phyloP scores from a whole-genome alignment of 37 sponge, comb jelly and placozoan species.

The Haliclona indistincta region DNA sequence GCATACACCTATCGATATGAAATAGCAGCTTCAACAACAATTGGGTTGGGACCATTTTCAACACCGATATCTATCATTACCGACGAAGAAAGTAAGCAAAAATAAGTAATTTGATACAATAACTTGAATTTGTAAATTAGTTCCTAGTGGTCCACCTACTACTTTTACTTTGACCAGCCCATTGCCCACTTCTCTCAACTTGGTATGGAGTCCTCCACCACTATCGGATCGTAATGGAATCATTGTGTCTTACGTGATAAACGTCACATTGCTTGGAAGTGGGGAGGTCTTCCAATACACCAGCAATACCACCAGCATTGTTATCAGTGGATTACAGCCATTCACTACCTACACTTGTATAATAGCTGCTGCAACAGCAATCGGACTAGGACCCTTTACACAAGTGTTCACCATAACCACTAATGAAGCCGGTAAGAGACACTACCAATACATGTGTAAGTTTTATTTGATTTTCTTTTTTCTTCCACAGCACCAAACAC shows the following conservation, averaged over 20 bases:
- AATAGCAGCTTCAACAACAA: constrained; percentile 39
- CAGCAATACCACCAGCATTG: constrained; percentile 1
- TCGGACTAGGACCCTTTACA: constrained; percentile 38
- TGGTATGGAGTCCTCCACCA: neutral
- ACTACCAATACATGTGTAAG: neutral
- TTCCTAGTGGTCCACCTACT: constrained; percentile 13
- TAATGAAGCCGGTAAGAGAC: constrained; percentile 47
- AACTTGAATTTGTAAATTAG: neutral
- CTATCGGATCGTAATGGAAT: constrained; percentile 6
- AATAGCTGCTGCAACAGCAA: constrained; percentile 30
- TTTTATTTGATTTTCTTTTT: no score
- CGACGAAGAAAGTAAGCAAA: constrained; percentile 33
- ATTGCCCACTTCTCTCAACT: neutral
- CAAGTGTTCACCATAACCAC: constrained; percentile 14
- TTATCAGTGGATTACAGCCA: neutral
- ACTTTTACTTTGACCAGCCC: neutral
- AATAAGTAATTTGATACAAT: neutral
- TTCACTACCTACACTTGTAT: constrained; percentile 28
- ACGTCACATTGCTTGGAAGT: neutral
- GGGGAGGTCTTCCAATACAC: constrained; percentile 2
- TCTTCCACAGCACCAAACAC: neutral
- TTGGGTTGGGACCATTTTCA: constrained; percentile 35
- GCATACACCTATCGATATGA: constrained; percentile 38
- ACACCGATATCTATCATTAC: neutral
- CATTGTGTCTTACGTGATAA: neutral